phyloP scores from a whole-genome alignment of 2,888 invertebrate species.

The Sthenelais limicola region DNA sequence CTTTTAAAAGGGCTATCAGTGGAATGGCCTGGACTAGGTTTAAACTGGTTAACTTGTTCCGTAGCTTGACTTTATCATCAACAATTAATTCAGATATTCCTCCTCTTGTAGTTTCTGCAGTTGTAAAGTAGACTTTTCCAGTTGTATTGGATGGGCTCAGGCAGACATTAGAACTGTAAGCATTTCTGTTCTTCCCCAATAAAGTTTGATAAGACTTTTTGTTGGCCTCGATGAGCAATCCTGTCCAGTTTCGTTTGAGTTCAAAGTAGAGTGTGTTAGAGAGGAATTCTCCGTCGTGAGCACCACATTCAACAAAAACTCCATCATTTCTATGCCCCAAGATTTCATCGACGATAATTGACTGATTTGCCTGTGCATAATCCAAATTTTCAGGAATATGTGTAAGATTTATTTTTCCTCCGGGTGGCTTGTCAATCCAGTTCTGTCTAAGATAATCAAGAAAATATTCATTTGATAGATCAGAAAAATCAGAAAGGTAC shows the following conservation, averaged over 20 bases:
- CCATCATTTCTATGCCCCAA: constrained; percentile 70
- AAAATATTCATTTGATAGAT: no score
- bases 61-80: not conserved
- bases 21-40: not conserved
- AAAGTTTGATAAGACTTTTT: not conserved
- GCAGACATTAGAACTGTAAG: not conserved
- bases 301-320: constrained; percentile 80
- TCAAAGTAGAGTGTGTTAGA: constrained; percentile 82
- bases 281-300: constrained; percentile 76
- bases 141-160: constrained; percentile 13
- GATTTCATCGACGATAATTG: not conserved
- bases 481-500: no score
- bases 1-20: not conserved
- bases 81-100: not conserved
- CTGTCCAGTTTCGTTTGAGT: constrained; percentile 79
- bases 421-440: no score
- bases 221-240: constrained; percentile 25
- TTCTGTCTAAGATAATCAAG: no score
- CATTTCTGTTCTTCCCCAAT: not conserved
- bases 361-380: not conserved
- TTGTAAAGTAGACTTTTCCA: not conserved
- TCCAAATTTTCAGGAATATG: no score
- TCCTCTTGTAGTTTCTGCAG: not conserved
- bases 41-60: not conserved
- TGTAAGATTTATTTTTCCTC: no score